A percentile compares a stretch with the other conserved stretches of the same genome.
Evolutionary conservation across 2,888 invertebrate genomes (phyloP).

Genomic region (Auanema sp.): DNA sequence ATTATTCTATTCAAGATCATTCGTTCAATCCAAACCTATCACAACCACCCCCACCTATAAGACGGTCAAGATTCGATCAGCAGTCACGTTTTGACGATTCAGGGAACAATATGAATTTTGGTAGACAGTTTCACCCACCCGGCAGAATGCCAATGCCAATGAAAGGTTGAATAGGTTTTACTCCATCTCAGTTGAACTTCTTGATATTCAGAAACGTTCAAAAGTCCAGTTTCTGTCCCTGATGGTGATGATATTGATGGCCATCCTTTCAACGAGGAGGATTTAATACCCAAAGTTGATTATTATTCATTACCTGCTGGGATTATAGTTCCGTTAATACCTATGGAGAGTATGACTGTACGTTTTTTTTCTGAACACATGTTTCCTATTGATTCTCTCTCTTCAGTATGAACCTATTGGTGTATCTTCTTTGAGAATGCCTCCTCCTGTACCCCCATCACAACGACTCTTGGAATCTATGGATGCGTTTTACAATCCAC

Average conservation of each 20-base stretch:
- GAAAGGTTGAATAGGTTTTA: background rate
- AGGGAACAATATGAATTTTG: slow-evolving; percentile 1
- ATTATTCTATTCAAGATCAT: background rate
- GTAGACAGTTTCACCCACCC: slow-evolving; percentile 7
- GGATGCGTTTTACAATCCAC: slow-evolving; percentile 87
- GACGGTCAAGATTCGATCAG: slow-evolving; percentile 22
- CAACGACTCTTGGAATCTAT: slow-evolving; percentile 89
- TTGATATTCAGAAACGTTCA: no score
- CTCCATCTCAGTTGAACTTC: no score
- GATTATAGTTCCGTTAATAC: slow-evolving; percentile 93
- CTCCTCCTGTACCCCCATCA: slow-evolving; percentile 91
- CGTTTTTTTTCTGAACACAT: slow-evolving; percentile 10
- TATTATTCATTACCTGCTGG: slow-evolving; percentile 83
- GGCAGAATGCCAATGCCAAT: background rate
- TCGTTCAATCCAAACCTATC: background rate
- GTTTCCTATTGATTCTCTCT: background rate
- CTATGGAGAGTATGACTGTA: slow-evolving; percentile 79
- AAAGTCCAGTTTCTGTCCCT: background rate
- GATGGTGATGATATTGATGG: slow-evolving; percentile 45
- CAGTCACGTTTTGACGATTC: slow-evolving; percentile 12
- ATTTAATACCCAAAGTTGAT: slow-evolving; percentile 30
- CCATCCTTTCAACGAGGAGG: slow-evolving; percentile 35
- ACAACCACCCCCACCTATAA: background rate
- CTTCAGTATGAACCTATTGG: slow-evolving; percentile 83
- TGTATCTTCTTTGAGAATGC: slow-evolving; percentile 84